phyloP scores from a whole-genome alignment of 64 coral and sea anemone genomes.

The Orbicella faveolata region DNA sequence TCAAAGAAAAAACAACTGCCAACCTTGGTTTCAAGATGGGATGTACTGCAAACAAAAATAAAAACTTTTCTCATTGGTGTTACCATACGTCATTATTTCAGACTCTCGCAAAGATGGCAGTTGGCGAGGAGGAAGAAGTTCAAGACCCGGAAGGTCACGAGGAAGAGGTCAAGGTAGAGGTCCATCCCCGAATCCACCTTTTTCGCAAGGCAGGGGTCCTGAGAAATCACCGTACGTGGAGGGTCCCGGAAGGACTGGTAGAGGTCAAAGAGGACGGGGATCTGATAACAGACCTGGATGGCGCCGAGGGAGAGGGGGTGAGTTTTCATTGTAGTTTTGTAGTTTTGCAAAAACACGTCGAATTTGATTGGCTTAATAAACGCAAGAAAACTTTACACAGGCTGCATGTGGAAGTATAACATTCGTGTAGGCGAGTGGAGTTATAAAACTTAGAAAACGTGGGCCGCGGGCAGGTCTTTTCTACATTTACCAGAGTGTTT shows the following conservation, averaged over 20 bases:
- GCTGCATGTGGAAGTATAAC: no score
- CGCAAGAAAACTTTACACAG: no score
- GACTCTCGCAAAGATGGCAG: background rate
- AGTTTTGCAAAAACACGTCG: no score
- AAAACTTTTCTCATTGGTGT: background rate
- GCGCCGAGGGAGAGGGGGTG: background rate
- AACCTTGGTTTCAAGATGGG: background rate
- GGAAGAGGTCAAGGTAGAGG: background rate
- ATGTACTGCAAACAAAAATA: background rate
- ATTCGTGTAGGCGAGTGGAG: no score
- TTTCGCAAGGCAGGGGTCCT: background rate
- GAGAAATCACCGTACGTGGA: background rate
- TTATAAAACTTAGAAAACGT: no score
- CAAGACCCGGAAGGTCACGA: background rate
- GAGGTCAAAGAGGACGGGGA: background rate
- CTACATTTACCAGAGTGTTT: no score
- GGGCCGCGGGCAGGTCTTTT: no score
- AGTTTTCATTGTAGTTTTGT: background rate
- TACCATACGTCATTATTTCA: background rate
- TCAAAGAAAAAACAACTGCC: background rate
- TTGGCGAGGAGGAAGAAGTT: background rate
- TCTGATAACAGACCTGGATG: background rate
- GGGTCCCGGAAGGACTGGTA: background rate
- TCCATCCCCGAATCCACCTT: no score
- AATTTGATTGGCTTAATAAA: no score